phyloP scores from a whole-genome alignment of 2,797 vertebrate species.

The Aotus griseimembra region DNA sequence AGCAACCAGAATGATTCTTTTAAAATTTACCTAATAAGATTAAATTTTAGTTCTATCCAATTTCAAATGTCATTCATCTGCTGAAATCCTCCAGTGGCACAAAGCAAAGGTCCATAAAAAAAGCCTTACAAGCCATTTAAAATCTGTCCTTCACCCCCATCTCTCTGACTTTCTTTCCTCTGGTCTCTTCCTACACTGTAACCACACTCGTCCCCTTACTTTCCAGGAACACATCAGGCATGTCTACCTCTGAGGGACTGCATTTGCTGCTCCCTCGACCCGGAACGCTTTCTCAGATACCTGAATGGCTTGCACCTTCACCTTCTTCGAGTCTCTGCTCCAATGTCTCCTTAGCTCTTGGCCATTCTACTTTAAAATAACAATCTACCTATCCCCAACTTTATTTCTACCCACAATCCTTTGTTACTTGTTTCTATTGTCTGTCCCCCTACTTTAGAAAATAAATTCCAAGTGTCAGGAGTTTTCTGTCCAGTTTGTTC shows the following conservation, averaged over 20 bases:
- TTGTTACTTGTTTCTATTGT: neutral
- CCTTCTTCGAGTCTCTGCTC: neutral
- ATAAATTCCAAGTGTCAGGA: neutral
- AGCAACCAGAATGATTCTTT: neutral
- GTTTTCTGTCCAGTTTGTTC: neutral
- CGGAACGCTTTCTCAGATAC: neutral
- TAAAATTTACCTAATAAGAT: neutral
- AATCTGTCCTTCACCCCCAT: neutral
- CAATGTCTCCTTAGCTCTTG: neutral
- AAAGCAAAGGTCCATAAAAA: neutral
- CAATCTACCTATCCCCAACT: neutral
- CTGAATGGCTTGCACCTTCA: neutral
- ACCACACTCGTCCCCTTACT: neutral
- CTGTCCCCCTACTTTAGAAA: neutral
- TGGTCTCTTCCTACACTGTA: neutral
- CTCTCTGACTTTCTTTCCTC: neutral
- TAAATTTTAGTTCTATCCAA: neutral
- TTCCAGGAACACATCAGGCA: neutral
- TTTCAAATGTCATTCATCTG: neutral
- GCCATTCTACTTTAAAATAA: neutral
- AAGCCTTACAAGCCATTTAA: neutral
- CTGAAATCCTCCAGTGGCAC: neutral
- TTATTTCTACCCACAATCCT: neutral
- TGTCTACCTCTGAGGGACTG: neutral
- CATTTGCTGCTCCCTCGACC: neutral